Evolutionary conservation across 2,888 invertebrate species (phyloP).

Genomic region (Agonopterix subpropinquella): DNA sequence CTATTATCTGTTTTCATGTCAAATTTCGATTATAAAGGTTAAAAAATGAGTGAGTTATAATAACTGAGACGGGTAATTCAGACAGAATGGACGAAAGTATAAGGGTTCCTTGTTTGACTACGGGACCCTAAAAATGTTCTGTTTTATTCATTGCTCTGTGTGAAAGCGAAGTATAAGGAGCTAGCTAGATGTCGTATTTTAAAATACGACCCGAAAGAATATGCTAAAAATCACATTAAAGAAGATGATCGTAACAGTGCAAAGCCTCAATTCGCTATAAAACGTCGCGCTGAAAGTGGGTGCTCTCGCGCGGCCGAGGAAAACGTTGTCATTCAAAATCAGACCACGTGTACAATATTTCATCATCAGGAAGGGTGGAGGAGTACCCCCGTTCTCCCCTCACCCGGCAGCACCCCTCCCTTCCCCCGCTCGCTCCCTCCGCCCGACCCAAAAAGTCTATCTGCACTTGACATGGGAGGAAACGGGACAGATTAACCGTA

Average conservation of each 20-base stretch:
- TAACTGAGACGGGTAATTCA: too few species aligned
- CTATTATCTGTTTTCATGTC: too few species aligned
- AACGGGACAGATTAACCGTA: conserved; percentile 75
- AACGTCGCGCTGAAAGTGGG: conserved; percentile 59
- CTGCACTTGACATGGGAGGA: conserved; percentile 75
- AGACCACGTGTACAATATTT: conserved; percentile 85
- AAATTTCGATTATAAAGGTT: too few species aligned
- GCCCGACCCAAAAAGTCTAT: conserved; percentile 71
- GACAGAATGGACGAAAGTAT: too few species aligned
- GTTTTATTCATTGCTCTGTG: not conserved
- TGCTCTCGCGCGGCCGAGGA: conserved; percentile 65
- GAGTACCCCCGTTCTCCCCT: conserved; percentile 33
- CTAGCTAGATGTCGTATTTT: not conserved
- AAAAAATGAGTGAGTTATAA: too few species aligned
- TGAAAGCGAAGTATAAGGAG: not conserved
- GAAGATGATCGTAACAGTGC: conserved; percentile 44
- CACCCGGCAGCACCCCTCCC: conserved; percentile 20
- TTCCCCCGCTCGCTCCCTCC: conserved; percentile 16
- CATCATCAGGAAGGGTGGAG: conserved; percentile 77
- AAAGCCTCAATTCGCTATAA: conserved; percentile 64
- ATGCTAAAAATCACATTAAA: conserved; percentile 23
- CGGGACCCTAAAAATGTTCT: too few species aligned
- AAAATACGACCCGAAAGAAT: not conserved
- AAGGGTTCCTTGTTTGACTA: too few species aligned
- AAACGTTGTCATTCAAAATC: conserved; percentile 82